Conservation (phyloP, 2,888 invertebrate species). For the Andrena camellia region DNA sequence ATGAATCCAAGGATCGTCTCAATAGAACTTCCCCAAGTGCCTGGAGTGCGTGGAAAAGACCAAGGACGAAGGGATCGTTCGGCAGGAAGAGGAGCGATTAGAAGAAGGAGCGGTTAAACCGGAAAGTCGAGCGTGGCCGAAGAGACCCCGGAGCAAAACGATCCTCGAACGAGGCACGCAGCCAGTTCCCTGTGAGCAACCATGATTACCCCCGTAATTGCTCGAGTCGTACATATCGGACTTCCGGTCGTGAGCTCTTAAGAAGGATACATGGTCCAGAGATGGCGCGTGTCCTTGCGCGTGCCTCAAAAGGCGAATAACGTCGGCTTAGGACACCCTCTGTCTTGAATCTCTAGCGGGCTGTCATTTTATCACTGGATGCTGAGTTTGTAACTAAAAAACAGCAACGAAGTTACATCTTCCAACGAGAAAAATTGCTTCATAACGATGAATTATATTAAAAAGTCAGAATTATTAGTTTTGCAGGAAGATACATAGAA, state of each 20-base stretch:
- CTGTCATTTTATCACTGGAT: not conserved
- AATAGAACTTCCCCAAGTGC: conserved; percentile 31
- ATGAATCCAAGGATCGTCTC: conserved; percentile 10
- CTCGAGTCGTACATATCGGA: conserved; percentile 57
- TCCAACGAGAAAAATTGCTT: not conserved
- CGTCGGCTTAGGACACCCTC: not conserved
- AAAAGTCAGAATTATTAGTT: too few relatives aligned
- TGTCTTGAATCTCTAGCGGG: not conserved
- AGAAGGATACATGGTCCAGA: conserved; percentile 52
- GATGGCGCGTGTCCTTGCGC: conserved; percentile 52
- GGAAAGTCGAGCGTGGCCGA: conserved; percentile 76
- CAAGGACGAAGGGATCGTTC: conserved; percentile 71
- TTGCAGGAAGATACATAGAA: too few relatives aligned
- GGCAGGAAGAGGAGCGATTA: conserved; percentile 72
- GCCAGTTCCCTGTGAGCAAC: conserved; percentile 55
- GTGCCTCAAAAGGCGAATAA: conserved; percentile 22
- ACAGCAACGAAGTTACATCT: not conserved
- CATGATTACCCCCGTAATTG: conserved; percentile 69
- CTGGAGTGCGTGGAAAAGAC: conserved; percentile 53
- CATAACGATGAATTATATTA: too few relatives aligned
- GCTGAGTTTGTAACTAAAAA: not conserved
- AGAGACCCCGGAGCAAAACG: conserved; percentile 68
- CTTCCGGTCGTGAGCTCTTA: conserved; percentile 58
- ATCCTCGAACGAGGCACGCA: conserved; percentile 56
- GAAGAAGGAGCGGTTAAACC: conserved; percentile 78